phyloP scores from a whole-genome alignment of 2,888 invertebrate species.

The Cheilosia grossa region DNA sequence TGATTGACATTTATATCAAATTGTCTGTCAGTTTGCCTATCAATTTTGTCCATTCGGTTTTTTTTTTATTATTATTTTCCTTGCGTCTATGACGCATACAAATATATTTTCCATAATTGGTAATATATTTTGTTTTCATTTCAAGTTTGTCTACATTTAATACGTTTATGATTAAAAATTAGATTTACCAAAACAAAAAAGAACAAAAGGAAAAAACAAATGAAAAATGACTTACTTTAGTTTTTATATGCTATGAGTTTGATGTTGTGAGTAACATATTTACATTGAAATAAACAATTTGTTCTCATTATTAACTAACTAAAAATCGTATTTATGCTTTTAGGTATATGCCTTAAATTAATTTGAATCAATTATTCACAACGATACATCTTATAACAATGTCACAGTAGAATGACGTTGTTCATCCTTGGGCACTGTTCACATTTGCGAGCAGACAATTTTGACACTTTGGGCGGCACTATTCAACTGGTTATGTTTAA shows the following conservation, averaged over 20 bases:
- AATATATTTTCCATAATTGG: slow-evolving; percentile 43
- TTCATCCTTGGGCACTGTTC: background rate
- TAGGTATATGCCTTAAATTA: slow-evolving; percentile 47
- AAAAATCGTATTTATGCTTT: slow-evolving; percentile 21
- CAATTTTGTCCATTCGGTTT: slow-evolving; percentile 17
- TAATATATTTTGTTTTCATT: slow-evolving; percentile 44
- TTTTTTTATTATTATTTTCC: slow-evolving; percentile 22
- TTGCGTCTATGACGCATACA: slow-evolving; percentile 55
- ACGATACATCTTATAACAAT: slow-evolving; percentile 54
- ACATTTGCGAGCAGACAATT: background rate
- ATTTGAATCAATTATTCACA: slow-evolving; percentile 65
- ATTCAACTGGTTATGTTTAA: too few species aligned
- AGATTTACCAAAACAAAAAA: slow-evolving; percentile 26
- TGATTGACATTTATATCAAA: slow-evolving; percentile 51
- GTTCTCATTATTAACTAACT: slow-evolving; percentile 45
- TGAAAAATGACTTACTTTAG: slow-evolving; percentile 24
- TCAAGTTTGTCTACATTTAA: slow-evolving; percentile 37
- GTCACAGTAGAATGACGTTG: slow-evolving; percentile 21
- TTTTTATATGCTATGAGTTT: slow-evolving; percentile 57
- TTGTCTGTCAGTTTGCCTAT: slow-evolving; percentile 28
- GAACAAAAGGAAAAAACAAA: background rate
- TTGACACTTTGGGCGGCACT: too few species aligned
- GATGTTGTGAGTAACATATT: slow-evolving; percentile 56
- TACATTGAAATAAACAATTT: slow-evolving; percentile 62
- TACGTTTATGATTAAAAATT: slow-evolving; percentile 27